Percentiles rank a stretch among this genome's conserved stretches.
phyloP scores from a whole-genome alignment of 2,113 vertebrate species.

The Polypterus senegalus region DNA sequence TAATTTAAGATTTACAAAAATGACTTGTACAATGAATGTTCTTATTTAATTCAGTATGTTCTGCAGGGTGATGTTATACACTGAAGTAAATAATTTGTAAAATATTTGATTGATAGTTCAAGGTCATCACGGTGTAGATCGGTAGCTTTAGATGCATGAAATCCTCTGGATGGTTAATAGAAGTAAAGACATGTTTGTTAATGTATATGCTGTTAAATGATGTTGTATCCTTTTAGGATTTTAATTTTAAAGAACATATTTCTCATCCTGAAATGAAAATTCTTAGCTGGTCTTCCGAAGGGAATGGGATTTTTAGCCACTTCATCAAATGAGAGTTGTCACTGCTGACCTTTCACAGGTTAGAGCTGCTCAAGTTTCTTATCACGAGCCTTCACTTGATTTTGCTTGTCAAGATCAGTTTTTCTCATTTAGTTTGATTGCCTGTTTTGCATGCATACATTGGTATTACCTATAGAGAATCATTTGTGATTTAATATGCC shows the following conservation, averaged over 20 bases:
- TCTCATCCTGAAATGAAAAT: neutral
- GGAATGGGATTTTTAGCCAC: neutral
- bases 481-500: neutral
- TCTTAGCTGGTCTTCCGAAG: neutral
- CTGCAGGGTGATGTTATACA: too few species aligned
- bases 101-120: too few species aligned
- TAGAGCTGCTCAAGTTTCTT: neutral
- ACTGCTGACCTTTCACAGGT: constrained; percentile 1
- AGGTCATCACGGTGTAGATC: too few species aligned
- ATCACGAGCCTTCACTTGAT: neutral
- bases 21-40: too few species aligned
- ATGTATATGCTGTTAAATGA: too few species aligned
- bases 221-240: neutral
- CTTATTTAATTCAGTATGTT: too few species aligned
- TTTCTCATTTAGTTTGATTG: neutral
- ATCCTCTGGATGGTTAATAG: too few species aligned
- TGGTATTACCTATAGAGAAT: neutral
- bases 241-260: neutral
- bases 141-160: too few species aligned
- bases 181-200: too few species aligned
- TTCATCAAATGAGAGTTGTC: constrained; percentile 1
- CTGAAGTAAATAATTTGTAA: too few species aligned
- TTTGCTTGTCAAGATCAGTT: neutral
- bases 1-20: too few species aligned
- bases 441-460: neutral